These are phyloP conservation scores for Nomada ruficornis DNA, from an alignment of 2,888 invertebrate genomes.

Conservation along the genomic window DNA sequence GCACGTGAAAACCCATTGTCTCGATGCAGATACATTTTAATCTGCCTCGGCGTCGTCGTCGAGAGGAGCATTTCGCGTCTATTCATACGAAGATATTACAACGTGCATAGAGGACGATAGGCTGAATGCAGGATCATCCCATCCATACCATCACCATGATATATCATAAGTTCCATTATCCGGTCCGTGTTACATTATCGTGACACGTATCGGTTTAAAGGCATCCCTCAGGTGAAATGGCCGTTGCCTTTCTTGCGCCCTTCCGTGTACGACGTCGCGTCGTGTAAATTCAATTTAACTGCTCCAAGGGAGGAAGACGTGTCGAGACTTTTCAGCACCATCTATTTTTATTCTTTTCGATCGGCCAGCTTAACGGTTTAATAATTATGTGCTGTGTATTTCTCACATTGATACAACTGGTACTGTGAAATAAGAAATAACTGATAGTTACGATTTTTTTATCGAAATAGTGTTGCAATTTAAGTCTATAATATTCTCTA, in stretches of 20 bases:
- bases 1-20: conserved; percentile 16
- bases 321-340: conserved; percentile 65
- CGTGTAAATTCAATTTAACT: conserved; percentile 71
- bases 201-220: conserved; percentile 75
- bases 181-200: conserved; percentile 75
- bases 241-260: conserved; percentile 55
- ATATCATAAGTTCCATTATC: conserved; percentile 78
- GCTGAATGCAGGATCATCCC: conserved; percentile 61
- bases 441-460: no score
- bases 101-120: conserved; percentile 32
- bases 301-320: conserved; percentile 58
- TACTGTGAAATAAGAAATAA: no score
- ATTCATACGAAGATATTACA: conserved; percentile 58
- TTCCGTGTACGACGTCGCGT: conserved; percentile 48
- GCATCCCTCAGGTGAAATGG: conserved; percentile 71
- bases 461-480: no score
- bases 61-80: conserved; percentile 52
- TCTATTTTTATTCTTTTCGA: background rate
- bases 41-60: conserved; percentile 22
- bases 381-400: conserved; percentile 43
- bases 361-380: conserved; percentile 17
- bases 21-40: conserved; percentile 57
- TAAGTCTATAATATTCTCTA: no score
- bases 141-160: conserved; percentile 68
- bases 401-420: background rate